These are phyloP conservation scores for Xiphophorus couchianus DNA, from an alignment of 2,113 vertebrate species.

Conservation along the genomic window DNA sequence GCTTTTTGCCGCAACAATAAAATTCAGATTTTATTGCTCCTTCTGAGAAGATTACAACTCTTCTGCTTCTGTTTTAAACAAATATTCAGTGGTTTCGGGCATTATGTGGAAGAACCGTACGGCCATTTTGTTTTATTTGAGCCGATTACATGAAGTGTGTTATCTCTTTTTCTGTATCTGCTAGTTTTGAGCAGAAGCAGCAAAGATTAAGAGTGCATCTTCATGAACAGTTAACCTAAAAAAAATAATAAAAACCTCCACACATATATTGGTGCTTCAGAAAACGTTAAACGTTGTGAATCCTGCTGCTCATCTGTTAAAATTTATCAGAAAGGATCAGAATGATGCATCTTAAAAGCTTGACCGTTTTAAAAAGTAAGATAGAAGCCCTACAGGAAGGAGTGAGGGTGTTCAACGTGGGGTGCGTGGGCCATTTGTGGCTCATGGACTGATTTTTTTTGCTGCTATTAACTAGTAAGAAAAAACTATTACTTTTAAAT, in stretches of 20 bases:
- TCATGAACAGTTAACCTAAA: conserved; percentile 56
- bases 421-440: too few relatives aligned
- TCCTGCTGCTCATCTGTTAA: conserved; percentile 13
- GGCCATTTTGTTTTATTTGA: conserved; percentile 15
- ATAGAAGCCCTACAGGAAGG: too few relatives aligned
- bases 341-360: background rate
- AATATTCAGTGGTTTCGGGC: background rate
- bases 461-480: too few relatives aligned
- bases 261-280: conserved; percentile 18
- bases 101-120: background rate
- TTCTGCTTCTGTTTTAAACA: conserved; percentile 6
- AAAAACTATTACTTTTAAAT: too few relatives aligned
- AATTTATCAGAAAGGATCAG: background rate
- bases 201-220: conserved; percentile 63
- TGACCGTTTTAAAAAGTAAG: too few relatives aligned
- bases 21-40: conserved; percentile 17
- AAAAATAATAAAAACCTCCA: background rate
- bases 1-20: conserved; percentile 19
- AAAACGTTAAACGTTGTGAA: background rate
- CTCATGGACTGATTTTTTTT: too few relatives aligned
- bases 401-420: too few relatives aligned
- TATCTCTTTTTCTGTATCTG: conserved; percentile 41
- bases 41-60: background rate
- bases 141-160: conserved; percentile 31
- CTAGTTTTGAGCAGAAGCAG: conserved; percentile 52